Evolutionary conservation across 2,113 vertebrate species (phyloP).

Genomic region (Calcarius ornatus): DNA sequence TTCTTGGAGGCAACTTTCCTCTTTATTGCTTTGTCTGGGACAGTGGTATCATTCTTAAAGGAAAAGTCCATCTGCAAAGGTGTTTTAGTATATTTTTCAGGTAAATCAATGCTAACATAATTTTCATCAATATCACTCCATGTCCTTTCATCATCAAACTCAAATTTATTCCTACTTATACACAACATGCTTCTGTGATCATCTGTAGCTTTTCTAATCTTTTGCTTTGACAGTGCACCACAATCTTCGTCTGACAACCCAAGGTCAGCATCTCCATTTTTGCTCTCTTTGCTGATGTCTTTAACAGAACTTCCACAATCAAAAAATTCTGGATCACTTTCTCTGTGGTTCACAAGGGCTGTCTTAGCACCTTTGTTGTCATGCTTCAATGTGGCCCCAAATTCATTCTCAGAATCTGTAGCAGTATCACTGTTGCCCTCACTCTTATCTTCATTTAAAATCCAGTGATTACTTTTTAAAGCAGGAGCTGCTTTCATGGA

Average conservation of each 20-base stretch:
- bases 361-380: not conserved
- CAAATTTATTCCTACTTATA: conserved; percentile 52
- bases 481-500: not conserved
- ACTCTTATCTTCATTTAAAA: conserved; percentile 10
- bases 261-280: conserved; percentile 55
- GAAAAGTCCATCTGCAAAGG: not conserved
- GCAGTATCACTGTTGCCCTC: not conserved
- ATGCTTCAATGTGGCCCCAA: conserved; percentile 42
- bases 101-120: conserved; percentile 23
- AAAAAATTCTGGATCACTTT: conserved; percentile 36
- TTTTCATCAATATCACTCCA: conserved; percentile 88
- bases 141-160: conserved; percentile 92
- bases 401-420: conserved; percentile 70
- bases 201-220: not conserved
- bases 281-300: conserved; percentile 47
- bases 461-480: conserved; percentile 7
- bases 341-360: not conserved
- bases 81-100: conserved; percentile 6
- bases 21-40: conserved; percentile 70
- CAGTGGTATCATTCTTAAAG: not conserved
- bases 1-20: conserved; percentile 84
- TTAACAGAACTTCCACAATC: conserved; percentile 66
- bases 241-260: conserved; percentile 60
- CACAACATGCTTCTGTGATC: not conserved
- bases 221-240: conserved; percentile 50